Evolutionary conservation across 2,113 vertebrate species (phyloP), one percentile per base, ranked within the genome.

Genomic region (Zosterops pallidus): DNA sequence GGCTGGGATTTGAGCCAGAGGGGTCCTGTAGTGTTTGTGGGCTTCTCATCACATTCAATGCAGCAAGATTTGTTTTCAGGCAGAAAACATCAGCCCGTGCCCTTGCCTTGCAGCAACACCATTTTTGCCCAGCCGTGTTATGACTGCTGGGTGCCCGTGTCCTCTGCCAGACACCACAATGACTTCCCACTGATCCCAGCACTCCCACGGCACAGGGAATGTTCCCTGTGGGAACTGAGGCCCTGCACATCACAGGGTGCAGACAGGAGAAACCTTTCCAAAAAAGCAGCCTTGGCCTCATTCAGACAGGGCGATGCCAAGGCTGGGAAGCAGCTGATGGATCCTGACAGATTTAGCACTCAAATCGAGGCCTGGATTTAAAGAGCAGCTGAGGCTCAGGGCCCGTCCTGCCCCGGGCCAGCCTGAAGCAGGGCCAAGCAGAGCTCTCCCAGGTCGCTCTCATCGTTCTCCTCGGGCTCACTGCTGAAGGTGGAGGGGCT

Each of bases 401-500:
- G 62, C 16, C 22, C 5, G 11, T 50, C 57, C 46, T 92, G 90
- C 23, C 75, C 72, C 0, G 35, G 88, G 69, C 80, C 85, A 28
- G 88, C 42, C 70, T 1, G 63, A 18, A 72, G 84, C 67, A 95
- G 75, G 0, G 96, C 93, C 0, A 62, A n/a, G 57, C 93, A 96
- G 28, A 96, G 97, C 59, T 97, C 63, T 0, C 89, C 67, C 39
- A 97, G 87, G 74, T 98, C 98, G 0, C 92, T 98, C 95, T 99
- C 99, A 2, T 99, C 99, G 0, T 99, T 98, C 85, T 99, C 98
- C 90, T 98, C 98, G 0, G 98, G 99, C 92, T 98, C 95, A 0
- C 98, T 98, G 96, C 94, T 90, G 20, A 90, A 92, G 68, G 71
- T 42, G 18, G 95, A 96, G 29, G 92, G 90, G 50, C 50, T 80